These are phyloP conservation scores for Sesamia nonagrioides DNA, from an alignment of 1,140 invertebrate species.

Conservation along the genomic window DNA sequence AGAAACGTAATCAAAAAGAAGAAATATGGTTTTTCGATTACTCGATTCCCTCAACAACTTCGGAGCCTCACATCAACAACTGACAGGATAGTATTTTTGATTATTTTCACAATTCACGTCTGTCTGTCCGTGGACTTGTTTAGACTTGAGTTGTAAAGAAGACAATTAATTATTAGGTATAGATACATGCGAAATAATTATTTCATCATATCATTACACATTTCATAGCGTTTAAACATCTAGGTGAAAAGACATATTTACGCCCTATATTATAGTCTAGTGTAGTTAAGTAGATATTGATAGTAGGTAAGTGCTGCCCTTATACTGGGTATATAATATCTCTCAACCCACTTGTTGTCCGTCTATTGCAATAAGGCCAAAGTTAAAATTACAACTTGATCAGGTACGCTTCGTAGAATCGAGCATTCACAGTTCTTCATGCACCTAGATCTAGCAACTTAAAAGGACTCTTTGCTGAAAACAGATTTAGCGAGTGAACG, in stretches of 20 bases:
- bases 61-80: neutral
- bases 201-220: constrained; percentile 81
- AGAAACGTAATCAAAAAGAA: neutral
- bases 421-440: neutral
- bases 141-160: constrained; percentile 53
- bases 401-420: neutral
- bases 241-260: constrained; percentile 71
- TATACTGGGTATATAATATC: constrained; percentile 57
- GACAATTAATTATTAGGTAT: constrained; percentile 57
- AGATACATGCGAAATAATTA: constrained; percentile 70
- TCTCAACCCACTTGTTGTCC: constrained; percentile 24
- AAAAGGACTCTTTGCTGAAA: neutral
- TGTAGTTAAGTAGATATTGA: constrained; percentile 61
- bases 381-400: neutral
- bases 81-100: neutral
- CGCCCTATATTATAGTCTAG: constrained; percentile 65
- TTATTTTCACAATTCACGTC: constrained; percentile 16
- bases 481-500: neutral
- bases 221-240: constrained; percentile 70
- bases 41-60: neutral
- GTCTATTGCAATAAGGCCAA: constrained; percentile 28
- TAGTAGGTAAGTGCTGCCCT: constrained; percentile 63
- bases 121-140: constrained; percentile 43
- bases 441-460: neutral
- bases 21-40: too few species aligned